Conservation (phyloP, 1,140 invertebrate species). For the Pentalonia nigronervosa region DNA sequence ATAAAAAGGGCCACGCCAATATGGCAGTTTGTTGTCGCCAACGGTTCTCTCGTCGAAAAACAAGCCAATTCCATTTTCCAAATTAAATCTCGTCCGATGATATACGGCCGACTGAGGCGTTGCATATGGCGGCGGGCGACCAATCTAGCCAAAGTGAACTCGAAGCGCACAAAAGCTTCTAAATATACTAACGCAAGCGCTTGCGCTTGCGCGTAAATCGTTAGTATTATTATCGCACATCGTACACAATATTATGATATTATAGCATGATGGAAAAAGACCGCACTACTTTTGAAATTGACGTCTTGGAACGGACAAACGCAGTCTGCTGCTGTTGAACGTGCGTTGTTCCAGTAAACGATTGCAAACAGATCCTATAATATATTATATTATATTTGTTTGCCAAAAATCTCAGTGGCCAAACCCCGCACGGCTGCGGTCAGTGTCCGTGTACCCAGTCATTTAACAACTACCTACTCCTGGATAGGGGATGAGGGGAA, state of each 20-base stretch:
- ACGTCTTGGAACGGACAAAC: background rate
- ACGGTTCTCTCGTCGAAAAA: slow-evolving; percentile 51
- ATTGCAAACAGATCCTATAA: background rate
- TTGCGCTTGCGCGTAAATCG: background rate
- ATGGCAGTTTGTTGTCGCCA: slow-evolving; percentile 56
- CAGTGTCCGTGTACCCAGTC: background rate
- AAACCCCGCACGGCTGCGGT: background rate
- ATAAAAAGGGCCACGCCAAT: slow-evolving; percentile 57
- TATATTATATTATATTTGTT: background rate
- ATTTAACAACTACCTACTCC: background rate
- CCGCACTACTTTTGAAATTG: background rate
- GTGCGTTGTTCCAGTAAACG: background rate
- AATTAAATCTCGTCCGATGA: slow-evolving; percentile 55
- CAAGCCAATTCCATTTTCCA: slow-evolving; percentile 57
- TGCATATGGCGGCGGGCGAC: slow-evolving; percentile 51
- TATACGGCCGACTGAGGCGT: slow-evolving; percentile 52
- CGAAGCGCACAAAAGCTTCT: background rate
- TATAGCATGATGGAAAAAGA: background rate
- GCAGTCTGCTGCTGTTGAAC: background rate
- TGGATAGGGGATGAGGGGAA: background rate
- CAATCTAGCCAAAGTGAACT: slow-evolving; percentile 55
- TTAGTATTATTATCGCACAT: background rate
- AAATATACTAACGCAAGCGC: background rate
- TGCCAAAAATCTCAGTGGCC: background rate
- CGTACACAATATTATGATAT: background rate